Evolutionary conservation across 2,888 invertebrate species (phyloP).

Genomic region (Drosophila monieri): DNA sequence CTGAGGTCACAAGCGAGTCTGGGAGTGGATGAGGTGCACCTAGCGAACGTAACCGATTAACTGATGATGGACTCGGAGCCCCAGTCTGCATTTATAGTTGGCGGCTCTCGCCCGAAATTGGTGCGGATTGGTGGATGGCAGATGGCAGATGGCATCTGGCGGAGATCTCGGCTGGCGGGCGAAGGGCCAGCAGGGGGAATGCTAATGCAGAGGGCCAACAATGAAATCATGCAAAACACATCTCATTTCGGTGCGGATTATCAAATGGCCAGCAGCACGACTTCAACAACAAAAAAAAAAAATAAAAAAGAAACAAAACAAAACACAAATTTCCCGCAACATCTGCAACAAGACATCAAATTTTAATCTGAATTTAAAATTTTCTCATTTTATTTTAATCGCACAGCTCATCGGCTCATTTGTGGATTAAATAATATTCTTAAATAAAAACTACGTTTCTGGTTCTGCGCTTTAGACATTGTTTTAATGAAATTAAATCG

Average conservation of each 20-base stretch:
- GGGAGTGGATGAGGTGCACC: conserved; percentile 62
- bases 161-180: background rate
- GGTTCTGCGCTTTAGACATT: background rate
- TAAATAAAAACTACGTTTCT: background rate
- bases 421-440: background rate
- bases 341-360: conserved; percentile 5
- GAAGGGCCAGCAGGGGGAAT: conserved; percentile 40
- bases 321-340: conserved; percentile 4
- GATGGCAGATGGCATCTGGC: background rate
- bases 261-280: conserved; percentile 43
- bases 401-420: background rate
- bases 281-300: background rate
- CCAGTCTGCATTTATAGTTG: conserved; percentile 74
- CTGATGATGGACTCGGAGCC: conserved; percentile 67
- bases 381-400: background rate
- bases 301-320: background rate
- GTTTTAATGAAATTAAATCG: background rate
- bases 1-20: conserved; percentile 44
- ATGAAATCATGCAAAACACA: conserved; percentile 64
- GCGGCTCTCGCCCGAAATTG: conserved; percentile 34
- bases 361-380: conserved; percentile 26
- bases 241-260: conserved; percentile 58
- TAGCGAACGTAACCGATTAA: conserved; percentile 69
- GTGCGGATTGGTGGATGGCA: conserved; percentile 11
- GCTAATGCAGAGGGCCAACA: conserved; percentile 61